Evolutionary conservation across 2,888 invertebrate genomes (phyloP), one percentile per base, ranked within the genome.

Genomic region (Digitonthophagus gazella): DNA sequence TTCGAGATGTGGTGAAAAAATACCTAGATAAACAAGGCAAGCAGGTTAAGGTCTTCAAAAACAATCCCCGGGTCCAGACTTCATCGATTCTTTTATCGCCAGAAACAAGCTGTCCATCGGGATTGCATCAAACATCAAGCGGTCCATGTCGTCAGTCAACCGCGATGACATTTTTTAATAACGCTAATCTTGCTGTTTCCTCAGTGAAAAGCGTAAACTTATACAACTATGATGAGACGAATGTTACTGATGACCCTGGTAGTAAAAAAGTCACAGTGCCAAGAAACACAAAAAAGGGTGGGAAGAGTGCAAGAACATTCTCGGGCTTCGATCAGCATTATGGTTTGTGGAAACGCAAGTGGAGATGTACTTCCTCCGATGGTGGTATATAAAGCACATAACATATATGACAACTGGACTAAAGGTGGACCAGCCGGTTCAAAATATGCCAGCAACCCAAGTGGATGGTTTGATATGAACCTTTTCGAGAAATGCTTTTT

Each of bases 351-450:
- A 58, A 57, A 55, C 15, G 58, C 58, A 20, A 56, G 18, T 8
- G 66, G 66, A 20, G n/a, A 6, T 1, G 19, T 66, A 16, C 54
- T 65, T 6, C 71, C 73, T 3, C 73, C 72, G 67, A 72, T 72
- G 44, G 65, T 71, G 19, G 71, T 71, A 61, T 74, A 71, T 65
- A 71, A 69, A 14, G 69, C 70, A 22, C 20, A 28, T 55, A 54
- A 65, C 65, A 72, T 20, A 69, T 74, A 71, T 73, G 74, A 71
- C 3, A 74, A 71, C 44, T 75, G 71, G 72, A 70, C 65, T 19
- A 69, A 74, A 67, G 71, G 68, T 66, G 71, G 72, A 8, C 69
- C 66, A 54, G 56, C 57, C 20, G 20, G 58, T 15, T 58, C 18
- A 18, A 16, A 58, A 58, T 58, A 58, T 58, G 18, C 18, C 16